Evolutionary conservation across 2,113 vertebrate genomes (phyloP), one percentile per base, ranked within the genome.

Genomic region (Brachyhypopomus occidentalis): DNA sequence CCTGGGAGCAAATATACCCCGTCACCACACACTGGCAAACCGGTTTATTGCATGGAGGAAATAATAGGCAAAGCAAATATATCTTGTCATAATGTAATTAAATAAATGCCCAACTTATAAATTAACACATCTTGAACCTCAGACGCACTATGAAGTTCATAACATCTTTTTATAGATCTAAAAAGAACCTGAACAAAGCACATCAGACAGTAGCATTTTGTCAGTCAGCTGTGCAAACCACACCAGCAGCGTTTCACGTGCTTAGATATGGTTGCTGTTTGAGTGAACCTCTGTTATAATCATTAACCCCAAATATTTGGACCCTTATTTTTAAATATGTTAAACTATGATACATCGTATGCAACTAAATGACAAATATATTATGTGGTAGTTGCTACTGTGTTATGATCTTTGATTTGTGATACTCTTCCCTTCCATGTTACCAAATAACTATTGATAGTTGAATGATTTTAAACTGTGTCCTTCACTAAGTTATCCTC

Each of bases 81-180:
- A 23, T 75, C 16, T 58, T 67, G 45, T 41, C 79, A 69, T 80
- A 81, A 81, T 75, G 63, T 30, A 6, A 81, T 75, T 60, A 81
- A 75, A 59, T 81, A 36, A 81, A 75, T 69, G 80, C 59, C 80
- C 80, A 81, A 62, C 80, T 75, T 75, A 81, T 81, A 81, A 81
- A 81, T 81, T 75, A 81, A 69, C 45, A 81, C 56, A 59, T 70
- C 30, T 69, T 22, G 59, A 81, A 69, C 45, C 45, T 52, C 45
- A 52, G 12, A 52, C 45, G 12, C 63, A 75, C 60, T 62, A 72
- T 80, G 78, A 74, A 63, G 25, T 14, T 62, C 22, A 80, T 64
- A 64, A 80, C 63, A 64, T 25, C 20, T 58, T 74, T 80, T 20
- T 72, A 78, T 69, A 66, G 69, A 77, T 82, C 62, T 77, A 22